Evolutionary conservation across 35 echinoderm and acorn worm species (phyloP).

Genomic region (Nesometra sesokonis): DNA sequence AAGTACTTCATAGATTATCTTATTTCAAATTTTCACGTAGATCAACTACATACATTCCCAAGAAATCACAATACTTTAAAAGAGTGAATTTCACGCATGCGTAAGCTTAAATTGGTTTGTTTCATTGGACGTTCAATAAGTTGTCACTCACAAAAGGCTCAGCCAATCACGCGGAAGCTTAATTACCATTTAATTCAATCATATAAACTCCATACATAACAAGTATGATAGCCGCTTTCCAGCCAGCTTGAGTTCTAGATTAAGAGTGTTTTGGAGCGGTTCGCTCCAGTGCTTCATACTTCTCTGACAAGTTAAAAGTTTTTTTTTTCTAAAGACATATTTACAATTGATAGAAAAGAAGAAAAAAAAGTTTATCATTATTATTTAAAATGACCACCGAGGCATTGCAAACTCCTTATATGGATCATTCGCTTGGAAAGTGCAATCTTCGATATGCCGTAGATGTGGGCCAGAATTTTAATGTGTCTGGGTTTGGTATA

Average conservation of each 20-base stretch:
- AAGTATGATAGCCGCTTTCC: neutral
- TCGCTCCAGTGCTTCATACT: neutral
- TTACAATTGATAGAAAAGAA: neutral
- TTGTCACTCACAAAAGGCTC: neutral
- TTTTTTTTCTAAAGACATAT: neutral
- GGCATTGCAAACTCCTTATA: neutral
- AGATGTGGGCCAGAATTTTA: conserved; percentile 10
- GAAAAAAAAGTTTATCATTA: neutral
- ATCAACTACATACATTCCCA: too few relatives aligned
- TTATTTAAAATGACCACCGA: conserved; percentile 2
- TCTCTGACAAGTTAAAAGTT: neutral
- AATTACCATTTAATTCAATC: neutral
- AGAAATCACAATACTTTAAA: neutral
- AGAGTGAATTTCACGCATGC: neutral
- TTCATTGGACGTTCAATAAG: neutral
- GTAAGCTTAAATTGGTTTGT: neutral
- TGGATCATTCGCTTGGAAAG: conserved; percentile 4
- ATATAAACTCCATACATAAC: neutral
- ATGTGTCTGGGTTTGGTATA: conserved; percentile 7
- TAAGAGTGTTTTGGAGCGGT: neutral
- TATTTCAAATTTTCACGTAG: too few relatives aligned
- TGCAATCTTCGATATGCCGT: neutral
- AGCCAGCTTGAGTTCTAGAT: neutral
- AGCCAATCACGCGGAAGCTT: neutral
- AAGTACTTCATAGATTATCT: too few relatives aligned